Base-by-base conservation (phyloP, 2,888 invertebrate species). In the Cheilosia vernalis region DNA sequence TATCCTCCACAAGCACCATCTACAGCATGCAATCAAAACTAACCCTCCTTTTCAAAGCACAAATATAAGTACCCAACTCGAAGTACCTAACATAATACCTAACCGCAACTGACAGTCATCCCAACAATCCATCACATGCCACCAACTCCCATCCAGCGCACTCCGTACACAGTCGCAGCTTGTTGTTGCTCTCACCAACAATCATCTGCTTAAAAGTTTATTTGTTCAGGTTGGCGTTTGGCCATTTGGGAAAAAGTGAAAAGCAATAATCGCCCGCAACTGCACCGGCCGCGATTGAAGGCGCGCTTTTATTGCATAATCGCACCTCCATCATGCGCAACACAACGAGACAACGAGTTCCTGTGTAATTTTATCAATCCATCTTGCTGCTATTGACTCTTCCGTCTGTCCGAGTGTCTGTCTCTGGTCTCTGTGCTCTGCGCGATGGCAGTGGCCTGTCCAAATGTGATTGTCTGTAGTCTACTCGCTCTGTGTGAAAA, bases 291-390 rank as follows among this genome's bases (percentile, higher is more conserved):
- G 58, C 27, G 17, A 49, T 64, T 49, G 49, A 67, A 49, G 27
- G 66, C 49, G 66, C 49, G 56, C 40, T 51, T 63, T 44, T 44
- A 67, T 82, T 85, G 66, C 84, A 85, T 76, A 85, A 85, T 76
- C 76, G 47, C 60, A 56, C 51, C 64, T 74, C 61, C 24, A 60
- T 42, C 27, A 30, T 37, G 51, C 61, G 56, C 47, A 40, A 51
- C 60, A 49, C 72, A 85, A 80, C 80, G 80, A 76, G 80, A 49
- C 72, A 85, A 80, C 80, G 80, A 76, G 80, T 85, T 80, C 55
- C 66, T 80, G 40, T 66, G 66, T 74, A 74, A 72, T 85, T 85
- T 76, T 61, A 80, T 85, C 80, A 80, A 85, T 76, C 76, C 70
- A 85, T 85, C 76, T 70, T 53, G 21, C 66, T 73, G 51, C 78